Evolutionary conservation across 2,888 invertebrate species (phyloP).

Genomic region (Hedychridium roseum): DNA sequence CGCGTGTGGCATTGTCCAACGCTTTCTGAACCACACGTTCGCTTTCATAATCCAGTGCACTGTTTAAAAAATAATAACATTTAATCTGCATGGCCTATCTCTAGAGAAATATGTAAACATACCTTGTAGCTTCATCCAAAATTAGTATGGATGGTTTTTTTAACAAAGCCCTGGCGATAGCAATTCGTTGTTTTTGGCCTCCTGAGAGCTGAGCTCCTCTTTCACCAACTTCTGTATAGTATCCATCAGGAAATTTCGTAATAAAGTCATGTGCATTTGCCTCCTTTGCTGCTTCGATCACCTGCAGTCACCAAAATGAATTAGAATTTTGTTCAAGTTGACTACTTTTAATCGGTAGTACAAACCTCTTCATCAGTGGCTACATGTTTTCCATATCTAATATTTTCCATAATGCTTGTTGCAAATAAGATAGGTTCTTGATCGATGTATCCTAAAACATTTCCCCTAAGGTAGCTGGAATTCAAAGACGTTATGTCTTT

Average conservation of each 20-base stretch:
- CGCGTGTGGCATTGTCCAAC: slow-evolving; percentile 81
- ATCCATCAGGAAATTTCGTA: slow-evolving; percentile 79
- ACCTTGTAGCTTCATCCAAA: slow-evolving; percentile 96
- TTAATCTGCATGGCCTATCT: no score
- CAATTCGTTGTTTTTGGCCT: slow-evolving; percentile 94
- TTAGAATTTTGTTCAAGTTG: neutral
- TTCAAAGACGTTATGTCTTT: slow-evolving; percentile 75
- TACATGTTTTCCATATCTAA: slow-evolving; percentile 83
- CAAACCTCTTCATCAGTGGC: slow-evolving; percentile 75
- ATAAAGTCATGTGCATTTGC: slow-evolving; percentile 97
- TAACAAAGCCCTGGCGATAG: slow-evolving; percentile 91
- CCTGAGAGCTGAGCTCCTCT: slow-evolving; percentile 91
- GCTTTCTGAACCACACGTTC: slow-evolving; percentile 91
- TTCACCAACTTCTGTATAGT: slow-evolving; percentile 88
- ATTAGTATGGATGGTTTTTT: slow-evolving; percentile 90
- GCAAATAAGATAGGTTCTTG: slow-evolving; percentile 96
- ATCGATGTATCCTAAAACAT: slow-evolving; percentile 86
- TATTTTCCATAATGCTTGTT: slow-evolving; percentile 90
- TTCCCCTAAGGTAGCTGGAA: slow-evolving; percentile 85
- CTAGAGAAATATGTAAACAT: no score
- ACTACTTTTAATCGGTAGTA: neutral
- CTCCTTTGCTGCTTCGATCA: slow-evolving; percentile 79
- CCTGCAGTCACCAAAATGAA: slow-evolving; percentile 62
- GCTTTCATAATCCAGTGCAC: slow-evolving; percentile 92
- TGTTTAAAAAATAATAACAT: slow-evolving; percentile 57